Percentiles rank a stretch among this genome's conserved stretches.
Conservation (phyloP, 1,140 invertebrate genomes). For the Drosophila mayri region DNA sequence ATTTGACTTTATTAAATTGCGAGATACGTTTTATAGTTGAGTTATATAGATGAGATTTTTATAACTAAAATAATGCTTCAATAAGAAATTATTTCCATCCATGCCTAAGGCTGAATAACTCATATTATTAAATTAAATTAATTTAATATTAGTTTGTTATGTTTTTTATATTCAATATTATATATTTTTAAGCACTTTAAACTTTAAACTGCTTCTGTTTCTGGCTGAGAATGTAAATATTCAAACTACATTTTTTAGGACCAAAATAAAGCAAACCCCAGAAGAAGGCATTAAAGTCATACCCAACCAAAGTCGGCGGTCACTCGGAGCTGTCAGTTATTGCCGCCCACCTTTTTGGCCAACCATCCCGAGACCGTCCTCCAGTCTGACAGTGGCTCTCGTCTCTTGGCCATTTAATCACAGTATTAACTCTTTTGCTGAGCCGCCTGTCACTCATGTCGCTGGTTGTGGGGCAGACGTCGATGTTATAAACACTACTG, state of each 20-base stretch:
- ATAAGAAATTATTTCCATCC: background rate
- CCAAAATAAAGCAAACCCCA: background rate
- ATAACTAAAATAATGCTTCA: background rate
- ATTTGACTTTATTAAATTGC: background rate
- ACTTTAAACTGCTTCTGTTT: too few relatives aligned
- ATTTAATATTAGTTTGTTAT: background rate
- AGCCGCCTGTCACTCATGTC: constrained; percentile 83
- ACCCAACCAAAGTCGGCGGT: constrained; percentile 17
- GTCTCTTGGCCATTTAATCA: constrained; percentile 79
- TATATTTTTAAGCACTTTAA: too few relatives aligned
- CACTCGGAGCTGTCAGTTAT: constrained; percentile 62
- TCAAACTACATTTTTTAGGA: background rate
- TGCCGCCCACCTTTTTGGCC: constrained; percentile 66
- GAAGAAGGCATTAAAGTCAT: background rate
- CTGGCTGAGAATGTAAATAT: background rate
- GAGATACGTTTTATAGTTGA: background rate
- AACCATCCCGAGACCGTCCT: constrained; percentile 37
- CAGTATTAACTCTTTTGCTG: constrained; percentile 84
- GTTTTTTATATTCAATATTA: background rate
- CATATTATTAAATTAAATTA: background rate
- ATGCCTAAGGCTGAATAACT: background rate
- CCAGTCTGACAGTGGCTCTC: constrained; percentile 71
- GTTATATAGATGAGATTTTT: background rate
- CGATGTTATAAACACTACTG: constrained; percentile 81
- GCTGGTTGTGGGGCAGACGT: constrained; percentile 44